Percentiles rank a stretch among this genome's conserved stretches.
These are phyloP conservation scores for Oryctes rhinoceros DNA, from an alignment of 1,140 invertebrate species.

Conservation along the genomic window DNA sequence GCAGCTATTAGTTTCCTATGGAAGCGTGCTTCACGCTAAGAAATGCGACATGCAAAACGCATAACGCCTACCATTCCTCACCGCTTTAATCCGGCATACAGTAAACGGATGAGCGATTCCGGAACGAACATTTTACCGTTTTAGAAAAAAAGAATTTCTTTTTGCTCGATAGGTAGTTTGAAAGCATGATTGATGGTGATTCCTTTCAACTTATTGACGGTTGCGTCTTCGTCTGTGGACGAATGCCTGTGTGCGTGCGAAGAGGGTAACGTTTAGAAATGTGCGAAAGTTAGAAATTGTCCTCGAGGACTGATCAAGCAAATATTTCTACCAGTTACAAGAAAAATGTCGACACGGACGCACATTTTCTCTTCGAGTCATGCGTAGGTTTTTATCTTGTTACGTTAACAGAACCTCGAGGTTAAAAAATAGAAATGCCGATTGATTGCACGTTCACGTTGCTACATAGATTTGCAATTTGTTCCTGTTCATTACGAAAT, in stretches of 20 bases:
- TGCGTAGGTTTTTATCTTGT: no score
- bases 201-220: slow-evolving; percentile 40
- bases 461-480: no score
- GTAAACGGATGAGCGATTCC: slow-evolving; percentile 16
- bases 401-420: no score
- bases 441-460: no score
- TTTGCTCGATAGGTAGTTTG: slow-evolving; percentile 31
- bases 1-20: neutral
- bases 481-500: no score
- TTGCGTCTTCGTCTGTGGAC: slow-evolving; percentile 34
- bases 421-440: no score
- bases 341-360: neutral
- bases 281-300: slow-evolving; percentile 10
- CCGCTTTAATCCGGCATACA: neutral
- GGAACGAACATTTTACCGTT: slow-evolving; percentile 27
- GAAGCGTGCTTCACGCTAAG: neutral
- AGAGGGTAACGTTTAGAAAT: slow-evolving; percentile 5
- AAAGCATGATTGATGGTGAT: slow-evolving; percentile 41
- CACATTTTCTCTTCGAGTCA: no score
- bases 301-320: slow-evolving; percentile 6
- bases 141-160: slow-evolving; percentile 25
- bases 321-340: neutral
- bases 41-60: slow-evolving; percentile 10
- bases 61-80: slow-evolving; percentile 10
- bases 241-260: neutral